Evolutionary conservation across 92 coral and sea anemone genomes (phyloP).

Genomic region (Palythoa grandiflora): DNA sequence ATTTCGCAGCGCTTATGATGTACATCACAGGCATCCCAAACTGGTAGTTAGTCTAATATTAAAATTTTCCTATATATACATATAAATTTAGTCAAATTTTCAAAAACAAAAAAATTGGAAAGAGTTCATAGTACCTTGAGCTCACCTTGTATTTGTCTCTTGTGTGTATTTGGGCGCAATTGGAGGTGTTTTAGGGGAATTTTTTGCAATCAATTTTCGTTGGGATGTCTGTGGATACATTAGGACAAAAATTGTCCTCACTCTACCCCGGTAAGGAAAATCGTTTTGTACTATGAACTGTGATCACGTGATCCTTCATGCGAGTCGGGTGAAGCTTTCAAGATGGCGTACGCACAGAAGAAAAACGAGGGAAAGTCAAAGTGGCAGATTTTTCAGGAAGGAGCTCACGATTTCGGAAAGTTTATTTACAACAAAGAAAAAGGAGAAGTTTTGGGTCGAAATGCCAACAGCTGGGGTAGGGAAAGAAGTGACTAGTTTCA

Average conservation of each 20-base stretch:
- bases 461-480: conserved; percentile 96
- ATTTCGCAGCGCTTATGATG: too few relatives aligned
- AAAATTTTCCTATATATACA: too few relatives aligned
- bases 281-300: conserved; percentile 9
- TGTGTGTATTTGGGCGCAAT: too few relatives aligned
- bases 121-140: too few relatives aligned
- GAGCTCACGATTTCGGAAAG: conserved; percentile 59
- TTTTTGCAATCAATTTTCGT: too few relatives aligned
- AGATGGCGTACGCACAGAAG: conserved; percentile 97
- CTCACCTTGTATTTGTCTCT: too few relatives aligned
- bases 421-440: conserved; percentile 90
- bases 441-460: conserved; percentile 89
- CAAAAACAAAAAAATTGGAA: too few relatives aligned
- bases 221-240: too few relatives aligned
- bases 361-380: conserved; percentile 80
- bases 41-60: too few relatives aligned
- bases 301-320: conserved; percentile 74
- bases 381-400: conserved; percentile 66
- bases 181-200: too few relatives aligned
- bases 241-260: background rate
- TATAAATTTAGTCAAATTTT: too few relatives aligned
- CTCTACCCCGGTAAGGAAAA: conserved; percentile 20
- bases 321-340: conserved; percentile 76
- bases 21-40: too few relatives aligned
- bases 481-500: background rate